Conservation (phyloP, 2,797 vertebrate genomes). For the Craterocephalus amniculus region DNA sequence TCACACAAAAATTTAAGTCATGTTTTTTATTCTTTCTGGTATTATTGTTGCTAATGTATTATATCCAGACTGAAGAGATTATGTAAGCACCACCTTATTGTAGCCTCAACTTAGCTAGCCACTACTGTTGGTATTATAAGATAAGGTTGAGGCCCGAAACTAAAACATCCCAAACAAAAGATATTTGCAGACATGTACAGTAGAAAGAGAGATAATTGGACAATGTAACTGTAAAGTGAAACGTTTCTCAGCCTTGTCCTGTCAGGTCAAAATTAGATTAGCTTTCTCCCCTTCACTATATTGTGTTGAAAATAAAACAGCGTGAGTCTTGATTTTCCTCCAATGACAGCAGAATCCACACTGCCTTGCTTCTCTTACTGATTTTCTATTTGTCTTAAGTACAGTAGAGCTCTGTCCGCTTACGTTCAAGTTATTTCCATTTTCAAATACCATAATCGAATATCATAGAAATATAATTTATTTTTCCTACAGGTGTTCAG, state of each 20-base stretch:
- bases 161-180: neutral
- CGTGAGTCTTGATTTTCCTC: no score
- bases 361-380: no score
- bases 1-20: no score
- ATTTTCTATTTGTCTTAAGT: no score
- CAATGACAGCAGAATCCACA: no score
- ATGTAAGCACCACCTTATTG: neutral
- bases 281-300: neutral
- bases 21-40: no score
- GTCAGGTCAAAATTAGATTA: neutral
- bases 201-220: neutral
- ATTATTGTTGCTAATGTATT: no score
- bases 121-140: neutral
- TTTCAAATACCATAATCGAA: neutral
- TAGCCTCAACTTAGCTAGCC: neutral
- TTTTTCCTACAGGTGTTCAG: constrained; percentile 84
- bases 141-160: neutral
- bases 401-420: no score
- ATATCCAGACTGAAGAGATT: no score
- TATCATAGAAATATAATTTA: neutral
- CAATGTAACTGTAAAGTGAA: neutral
- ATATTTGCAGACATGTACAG: neutral
- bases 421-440: no score
- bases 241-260: neutral
- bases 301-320: no score